phyloP scores from a whole-genome alignment of 2,797 vertebrate species.

The Ceryle rudis region DNA sequence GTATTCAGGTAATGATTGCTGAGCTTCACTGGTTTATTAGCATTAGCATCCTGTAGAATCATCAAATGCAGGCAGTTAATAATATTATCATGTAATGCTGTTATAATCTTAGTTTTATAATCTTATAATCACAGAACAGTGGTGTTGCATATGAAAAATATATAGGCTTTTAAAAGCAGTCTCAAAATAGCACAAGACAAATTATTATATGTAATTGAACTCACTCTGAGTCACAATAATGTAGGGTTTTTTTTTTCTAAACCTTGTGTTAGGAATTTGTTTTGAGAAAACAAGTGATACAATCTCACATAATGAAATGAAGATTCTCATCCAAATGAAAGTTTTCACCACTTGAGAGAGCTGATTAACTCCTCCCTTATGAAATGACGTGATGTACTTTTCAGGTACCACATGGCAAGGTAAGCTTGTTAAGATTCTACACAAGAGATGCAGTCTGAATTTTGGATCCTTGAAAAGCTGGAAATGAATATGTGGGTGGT shows the following conservation, averaged over 20 bases:
- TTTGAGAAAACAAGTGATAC: not conserved
- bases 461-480: not conserved
- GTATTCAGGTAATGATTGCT: constrained; percentile 72
- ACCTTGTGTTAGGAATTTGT: not conserved
- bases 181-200: not conserved
- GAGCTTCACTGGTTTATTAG: constrained; percentile 52
- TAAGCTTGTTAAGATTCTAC: not conserved
- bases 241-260: not conserved
- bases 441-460: not conserved
- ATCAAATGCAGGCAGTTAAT: constrained; percentile 29
- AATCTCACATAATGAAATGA: not conserved
- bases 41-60: constrained; percentile 67
- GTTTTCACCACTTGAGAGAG: not conserved
- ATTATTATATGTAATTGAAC: not conserved
- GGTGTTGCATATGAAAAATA: not conserved
- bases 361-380: not conserved
- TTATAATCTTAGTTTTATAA: not conserved
- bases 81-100: not conserved
- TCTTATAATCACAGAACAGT: not conserved
- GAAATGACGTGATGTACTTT: not conserved
- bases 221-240: not conserved
- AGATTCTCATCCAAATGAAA: not conserved
- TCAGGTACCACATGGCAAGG: not conserved
- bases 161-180: not conserved
- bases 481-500: not conserved